Evolutionary conservation across 2,797 vertebrate species (phyloP).

Genomic region (Anguilla megastoma): DNA sequence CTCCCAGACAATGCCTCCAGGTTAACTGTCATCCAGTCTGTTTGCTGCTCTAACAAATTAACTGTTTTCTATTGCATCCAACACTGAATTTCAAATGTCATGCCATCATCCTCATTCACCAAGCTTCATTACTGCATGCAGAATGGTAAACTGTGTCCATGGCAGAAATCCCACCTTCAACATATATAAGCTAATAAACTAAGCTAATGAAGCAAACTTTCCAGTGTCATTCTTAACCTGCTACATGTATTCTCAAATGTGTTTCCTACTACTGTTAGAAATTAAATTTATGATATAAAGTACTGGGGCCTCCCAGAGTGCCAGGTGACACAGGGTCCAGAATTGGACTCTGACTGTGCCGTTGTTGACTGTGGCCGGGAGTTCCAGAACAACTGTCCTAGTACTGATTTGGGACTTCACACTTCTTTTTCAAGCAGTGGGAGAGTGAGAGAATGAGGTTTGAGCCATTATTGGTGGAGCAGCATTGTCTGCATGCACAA

Average conservation of each 20-base stretch:
- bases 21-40: neutral
- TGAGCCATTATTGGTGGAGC: neutral
- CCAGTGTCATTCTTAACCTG: neutral
- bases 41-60: too few relatives aligned
- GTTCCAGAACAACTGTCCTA: neutral
- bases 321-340: neutral
- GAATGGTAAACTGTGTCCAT: neutral
- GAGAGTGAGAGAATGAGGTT: neutral
- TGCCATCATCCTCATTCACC: too few relatives aligned
- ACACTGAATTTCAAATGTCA: neutral
- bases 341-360: neutral
- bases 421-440: neutral
- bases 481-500: neutral
- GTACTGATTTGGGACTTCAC: neutral
- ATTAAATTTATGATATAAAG: neutral
- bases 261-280: neutral
- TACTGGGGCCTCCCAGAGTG: neutral
- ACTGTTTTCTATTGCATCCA: neutral
- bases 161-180: neutral
- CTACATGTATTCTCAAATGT: neutral
- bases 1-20: neutral
- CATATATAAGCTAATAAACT: neutral
- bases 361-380: neutral
- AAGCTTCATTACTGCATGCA: neutral
- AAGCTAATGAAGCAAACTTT: neutral